A percentile compares a stretch with the other conserved stretches of the same genome.
These are phyloP conservation scores for Lamprologus speciosus DNA, from an alignment of 2,113 vertebrate genomes.

Conservation along the genomic window DNA sequence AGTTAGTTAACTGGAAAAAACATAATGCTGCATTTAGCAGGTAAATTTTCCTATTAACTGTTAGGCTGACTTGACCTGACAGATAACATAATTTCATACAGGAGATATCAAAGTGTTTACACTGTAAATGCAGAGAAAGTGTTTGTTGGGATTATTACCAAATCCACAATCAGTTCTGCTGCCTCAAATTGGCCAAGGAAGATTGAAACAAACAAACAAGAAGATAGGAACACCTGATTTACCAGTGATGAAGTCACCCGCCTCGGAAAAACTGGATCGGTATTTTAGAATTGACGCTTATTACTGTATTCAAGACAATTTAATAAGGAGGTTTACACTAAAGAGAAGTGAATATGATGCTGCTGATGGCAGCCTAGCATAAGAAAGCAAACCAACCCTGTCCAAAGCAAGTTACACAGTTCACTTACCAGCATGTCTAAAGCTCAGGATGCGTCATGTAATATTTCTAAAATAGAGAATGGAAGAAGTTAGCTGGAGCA, in stretches of 20 bases:
- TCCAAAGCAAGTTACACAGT: background rate
- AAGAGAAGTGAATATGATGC: background rate
- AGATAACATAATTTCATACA: background rate
- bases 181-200: background rate
- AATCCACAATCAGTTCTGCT: background rate
- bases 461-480: rapidly evolving
- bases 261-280: background rate
- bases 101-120: background rate
- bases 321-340: background rate
- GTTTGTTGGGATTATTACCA: background rate
- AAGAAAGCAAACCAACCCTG: background rate
- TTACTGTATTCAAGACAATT: background rate
- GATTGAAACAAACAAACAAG: background rate
- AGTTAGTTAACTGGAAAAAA: background rate
- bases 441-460: rapidly evolving
- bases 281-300: rapidly evolving
- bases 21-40: background rate
- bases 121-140: background rate
- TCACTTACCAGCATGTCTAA: background rate
- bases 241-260: background rate
- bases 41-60: background rate
- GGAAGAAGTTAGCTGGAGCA: background rate
- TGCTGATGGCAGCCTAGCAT: background rate
- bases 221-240: background rate
- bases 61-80: background rate